Conservation (phyloP, 2,888 invertebrate species). For the Lochmaea crataegi region DNA sequence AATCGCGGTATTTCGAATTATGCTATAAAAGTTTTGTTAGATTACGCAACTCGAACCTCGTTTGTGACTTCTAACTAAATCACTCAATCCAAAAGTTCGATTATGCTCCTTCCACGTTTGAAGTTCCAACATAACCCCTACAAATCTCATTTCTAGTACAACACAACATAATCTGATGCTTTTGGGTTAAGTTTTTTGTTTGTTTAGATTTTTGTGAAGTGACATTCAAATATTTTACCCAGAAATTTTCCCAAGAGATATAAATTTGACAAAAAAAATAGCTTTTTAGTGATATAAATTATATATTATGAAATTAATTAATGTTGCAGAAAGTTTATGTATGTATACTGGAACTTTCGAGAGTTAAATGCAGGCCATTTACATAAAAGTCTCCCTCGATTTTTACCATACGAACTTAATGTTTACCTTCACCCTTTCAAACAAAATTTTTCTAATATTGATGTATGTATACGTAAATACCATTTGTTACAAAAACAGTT, state of each 20-base stretch:
- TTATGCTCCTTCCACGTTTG: conserved; percentile 31
- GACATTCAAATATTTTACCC: conserved; percentile 49
- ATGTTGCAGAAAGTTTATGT: conserved; percentile 56
- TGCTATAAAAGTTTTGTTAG: conserved; percentile 49
- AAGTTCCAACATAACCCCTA: conserved; percentile 18
- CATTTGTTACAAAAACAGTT: no score
- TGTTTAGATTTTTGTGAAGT: conserved; percentile 48
- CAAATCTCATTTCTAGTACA: conserved; percentile 45
- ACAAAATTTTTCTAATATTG: background rate
- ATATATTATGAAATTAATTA: conserved; percentile 55
- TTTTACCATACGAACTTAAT: conserved; percentile 27
- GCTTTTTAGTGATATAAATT: conserved; percentile 59
- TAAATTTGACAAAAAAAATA: conserved; percentile 51
- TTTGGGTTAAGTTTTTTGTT: conserved; percentile 44
- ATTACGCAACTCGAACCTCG: conserved; percentile 53
- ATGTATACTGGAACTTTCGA: conserved; percentile 52
- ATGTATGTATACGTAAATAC: background rate
- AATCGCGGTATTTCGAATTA: conserved; percentile 47
- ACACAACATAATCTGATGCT: conserved; percentile 36
- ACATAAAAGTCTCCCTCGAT: conserved; percentile 40
- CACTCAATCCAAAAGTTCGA: conserved; percentile 34
- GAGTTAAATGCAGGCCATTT: conserved; percentile 53
- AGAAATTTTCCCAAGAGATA: conserved; percentile 49
- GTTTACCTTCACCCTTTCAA: background rate
- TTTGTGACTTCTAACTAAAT: conserved; percentile 43